phyloP scores from a whole-genome alignment of 1,140 invertebrate species.

The Drosophila yakuba region DNA sequence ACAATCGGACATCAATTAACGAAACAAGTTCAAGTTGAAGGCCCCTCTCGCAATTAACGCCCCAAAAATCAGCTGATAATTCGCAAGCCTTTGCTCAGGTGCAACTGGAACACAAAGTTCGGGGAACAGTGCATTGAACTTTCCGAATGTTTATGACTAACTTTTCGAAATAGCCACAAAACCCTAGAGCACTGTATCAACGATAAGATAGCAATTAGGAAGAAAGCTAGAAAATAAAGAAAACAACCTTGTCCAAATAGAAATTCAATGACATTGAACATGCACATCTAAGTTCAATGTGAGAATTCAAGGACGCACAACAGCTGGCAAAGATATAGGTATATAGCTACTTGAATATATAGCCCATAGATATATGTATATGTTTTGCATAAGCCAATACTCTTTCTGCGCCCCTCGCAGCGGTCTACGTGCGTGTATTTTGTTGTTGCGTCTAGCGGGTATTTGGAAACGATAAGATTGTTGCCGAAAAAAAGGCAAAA shows the following conservation, averaged over 20 bases:
- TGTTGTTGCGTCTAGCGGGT: slow-evolving; percentile 27
- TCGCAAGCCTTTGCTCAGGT: slow-evolving; percentile 42
- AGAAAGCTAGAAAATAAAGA: slow-evolving; percentile 22
- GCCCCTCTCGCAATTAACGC: slow-evolving; percentile 9
- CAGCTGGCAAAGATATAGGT: slow-evolving; percentile 28
- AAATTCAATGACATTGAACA: slow-evolving; percentile 49
- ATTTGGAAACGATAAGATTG: slow-evolving; percentile 69
- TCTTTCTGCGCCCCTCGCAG: slow-evolving; percentile 19
- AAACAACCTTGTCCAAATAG: slow-evolving; percentile 19
- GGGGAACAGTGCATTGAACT: slow-evolving; percentile 65
- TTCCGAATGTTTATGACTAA: slow-evolving; percentile 55
- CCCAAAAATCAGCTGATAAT: slow-evolving; percentile 33
- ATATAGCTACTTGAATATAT: not conserved
- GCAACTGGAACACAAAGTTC: slow-evolving; percentile 49
- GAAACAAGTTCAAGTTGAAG: slow-evolving; percentile 57
- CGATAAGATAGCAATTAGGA: slow-evolving; percentile 40
- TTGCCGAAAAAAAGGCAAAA: slow-evolving; percentile 52
- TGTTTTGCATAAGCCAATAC: slow-evolving; percentile 5
- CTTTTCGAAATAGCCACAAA: slow-evolving; percentile 5
- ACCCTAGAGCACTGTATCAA: slow-evolving; percentile 9
- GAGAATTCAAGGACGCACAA: slow-evolving; percentile 37
- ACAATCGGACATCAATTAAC: slow-evolving; percentile 6
- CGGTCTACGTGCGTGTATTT: slow-evolving; percentile 10
- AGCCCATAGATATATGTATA: slow-evolving; percentile 1
- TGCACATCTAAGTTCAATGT: slow-evolving; percentile 38